phyloP scores from a whole-genome alignment of 2,113 vertebrate genomes.

The Saguinus midas region DNA sequence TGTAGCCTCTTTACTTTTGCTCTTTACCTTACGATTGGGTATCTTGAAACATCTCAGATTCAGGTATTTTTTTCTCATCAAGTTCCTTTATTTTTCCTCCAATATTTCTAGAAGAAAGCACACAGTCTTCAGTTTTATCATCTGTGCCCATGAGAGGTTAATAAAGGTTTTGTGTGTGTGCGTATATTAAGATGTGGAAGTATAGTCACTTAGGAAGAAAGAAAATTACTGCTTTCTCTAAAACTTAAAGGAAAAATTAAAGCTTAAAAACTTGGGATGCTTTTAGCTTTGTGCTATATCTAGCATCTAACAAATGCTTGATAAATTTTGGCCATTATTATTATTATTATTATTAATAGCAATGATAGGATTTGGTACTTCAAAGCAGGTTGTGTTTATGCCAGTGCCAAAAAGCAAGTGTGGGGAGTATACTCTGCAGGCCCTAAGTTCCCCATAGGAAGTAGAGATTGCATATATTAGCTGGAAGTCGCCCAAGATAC shows the following conservation, averaged over 20 bases:
- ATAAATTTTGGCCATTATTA: neutral
- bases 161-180: neutral
- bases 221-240: constrained; percentile 2
- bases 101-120: neutral
- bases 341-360: neutral
- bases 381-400: constrained; percentile 28
- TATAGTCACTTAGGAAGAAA: neutral
- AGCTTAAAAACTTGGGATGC: neutral
- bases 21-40: neutral
- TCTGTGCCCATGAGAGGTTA: neutral
- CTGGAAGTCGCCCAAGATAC: constrained; percentile 59
- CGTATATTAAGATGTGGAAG: neutral
- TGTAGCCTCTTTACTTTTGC: neutral
- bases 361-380: neutral
- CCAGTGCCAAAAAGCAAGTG: neutral
- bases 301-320: neutral
- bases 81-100: neutral
- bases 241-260: constrained; percentile 34
- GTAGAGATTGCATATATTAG: constrained; percentile 41
- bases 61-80: neutral
- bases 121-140: neutral
- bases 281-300: neutral
- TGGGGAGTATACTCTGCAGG: neutral
- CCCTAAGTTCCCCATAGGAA: constrained; percentile 4
- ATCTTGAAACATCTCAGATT: neutral